A percentile compares a stretch with the other conserved stretches of the same genome.
Conservation (phyloP, 2,797 vertebrate genomes). For the Chrosomus eos region DNA sequence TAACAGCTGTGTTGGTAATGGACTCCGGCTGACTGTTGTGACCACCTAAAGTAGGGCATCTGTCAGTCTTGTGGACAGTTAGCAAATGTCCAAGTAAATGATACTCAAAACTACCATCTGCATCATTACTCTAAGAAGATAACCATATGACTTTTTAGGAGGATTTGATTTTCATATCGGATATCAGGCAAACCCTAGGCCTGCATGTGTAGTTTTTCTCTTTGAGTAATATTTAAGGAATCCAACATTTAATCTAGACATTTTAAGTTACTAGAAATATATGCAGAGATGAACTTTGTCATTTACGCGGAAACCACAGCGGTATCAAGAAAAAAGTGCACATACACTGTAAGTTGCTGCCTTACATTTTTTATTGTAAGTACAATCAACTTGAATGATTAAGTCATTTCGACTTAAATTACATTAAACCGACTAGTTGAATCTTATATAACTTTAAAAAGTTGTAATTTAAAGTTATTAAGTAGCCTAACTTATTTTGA, state of each 20-base stretch:
- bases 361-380: too few relatives aligned
- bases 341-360: background rate
- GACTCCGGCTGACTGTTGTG: constrained; percentile 84
- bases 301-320: background rate
- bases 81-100: constrained; percentile 73
- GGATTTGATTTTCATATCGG: constrained; percentile 43
- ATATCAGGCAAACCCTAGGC: constrained; percentile 6
- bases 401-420: too few relatives aligned
- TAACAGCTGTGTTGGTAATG: constrained; percentile 88
- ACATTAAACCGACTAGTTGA: too few relatives aligned
- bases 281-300: background rate
- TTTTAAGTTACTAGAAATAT: background rate
- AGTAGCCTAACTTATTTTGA: too few relatives aligned
- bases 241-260: background rate
- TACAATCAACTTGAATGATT: too few relatives aligned
- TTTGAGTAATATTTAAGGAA: background rate
- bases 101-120: constrained; percentile 65
- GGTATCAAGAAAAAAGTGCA: background rate
- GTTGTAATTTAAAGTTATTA: too few relatives aligned
- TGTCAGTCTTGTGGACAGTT: constrained; percentile 80
- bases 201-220: background rate
- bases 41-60: constrained; percentile 86
- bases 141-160: constrained; percentile 52
- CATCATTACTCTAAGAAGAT: constrained; percentile 56
- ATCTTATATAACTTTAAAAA: too few relatives aligned